Evolutionary conservation across 2,797 vertebrate species (phyloP), one percentile per base, ranked within the genome.

Genomic region (Neostethus bicornis): DNA sequence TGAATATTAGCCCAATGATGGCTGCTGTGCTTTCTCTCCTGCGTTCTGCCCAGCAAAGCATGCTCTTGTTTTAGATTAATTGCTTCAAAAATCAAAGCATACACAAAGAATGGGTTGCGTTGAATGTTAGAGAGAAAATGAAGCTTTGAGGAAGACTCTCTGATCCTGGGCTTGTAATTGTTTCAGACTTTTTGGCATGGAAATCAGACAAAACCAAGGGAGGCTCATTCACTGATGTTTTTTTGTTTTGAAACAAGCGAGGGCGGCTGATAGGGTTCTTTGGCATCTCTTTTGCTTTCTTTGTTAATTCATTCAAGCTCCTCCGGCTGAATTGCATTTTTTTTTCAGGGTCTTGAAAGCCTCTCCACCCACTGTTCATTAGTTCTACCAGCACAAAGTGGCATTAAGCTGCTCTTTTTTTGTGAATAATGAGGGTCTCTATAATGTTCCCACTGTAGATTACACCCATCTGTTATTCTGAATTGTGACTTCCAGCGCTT

Each of bases 11-110:
- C 42, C 53, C 51, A 43, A 21, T 58, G 35, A 70, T 52, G 65
- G 47, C 41, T 24, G 63, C 38, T 38, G 8, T 37, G n/a, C 31
- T 39, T 42, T 53, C 29, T 52, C 41, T 16, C 42, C 32, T 44
- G 45, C 52, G 55, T 13, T 2, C 19, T 5, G 17, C 49, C 42
- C 7, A 5, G 42, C 34, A 61, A 63, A 73, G 61, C 69, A 61
- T 7, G 17, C 37, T 61, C 67, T 72, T 52, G 54, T 68, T 66
- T 66, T 63, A 66, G 61, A 84, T 81, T 88, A 89, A 90, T 85
- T 87, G 77, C 75, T 77, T 77, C 21, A 64, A 55, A 58, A 88
- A 84, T 85, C 65, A 86, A 81, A 89, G 75, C 50, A 23, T 50
- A 48, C 53, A 39, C 14, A 43, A 32, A 66, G 48, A 71, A 69